phyloP scores from a whole-genome alignment of 2,888 invertebrate species.

The Leucophora obtusa region DNA sequence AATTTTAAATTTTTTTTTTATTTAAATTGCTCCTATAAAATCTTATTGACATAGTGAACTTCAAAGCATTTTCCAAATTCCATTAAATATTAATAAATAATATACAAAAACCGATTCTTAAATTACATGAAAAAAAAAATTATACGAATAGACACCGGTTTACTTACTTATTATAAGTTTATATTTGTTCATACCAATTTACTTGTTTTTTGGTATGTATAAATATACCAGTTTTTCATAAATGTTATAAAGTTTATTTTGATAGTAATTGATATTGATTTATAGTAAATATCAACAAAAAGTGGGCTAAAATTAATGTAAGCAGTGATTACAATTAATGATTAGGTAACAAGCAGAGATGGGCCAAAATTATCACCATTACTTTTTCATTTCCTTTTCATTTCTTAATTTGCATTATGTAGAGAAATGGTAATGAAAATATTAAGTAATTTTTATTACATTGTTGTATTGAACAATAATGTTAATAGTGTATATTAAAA shows the following conservation, averaged over 20 bases:
- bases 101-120: too few species aligned
- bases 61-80: too few species aligned
- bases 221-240: not conserved
- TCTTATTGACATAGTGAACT: too few species aligned
- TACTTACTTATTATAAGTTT: not conserved
- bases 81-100: too few species aligned
- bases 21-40: not conserved
- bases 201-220: not conserved
- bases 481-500: too few species aligned
- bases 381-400: too few species aligned
- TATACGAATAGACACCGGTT: not conserved
- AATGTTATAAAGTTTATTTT: not conserved
- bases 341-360: slow-evolving; percentile 38
- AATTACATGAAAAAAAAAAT: not conserved
- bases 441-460: too few species aligned
- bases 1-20: too few species aligned
- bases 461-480: too few species aligned
- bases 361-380: too few species aligned
- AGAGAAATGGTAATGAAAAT: too few species aligned
- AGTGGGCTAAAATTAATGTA: slow-evolving; percentile 17
- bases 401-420: too few species aligned
- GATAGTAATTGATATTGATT: not conserved
- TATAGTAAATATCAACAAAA: slow-evolving; percentile 12
- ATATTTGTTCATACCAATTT: not conserved
- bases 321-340: not conserved